Percentiles rank a stretch among this genome's conserved stretches.
Conservation (phyloP, 2,797 vertebrate species). For the Myotis daubentonii region DNA sequence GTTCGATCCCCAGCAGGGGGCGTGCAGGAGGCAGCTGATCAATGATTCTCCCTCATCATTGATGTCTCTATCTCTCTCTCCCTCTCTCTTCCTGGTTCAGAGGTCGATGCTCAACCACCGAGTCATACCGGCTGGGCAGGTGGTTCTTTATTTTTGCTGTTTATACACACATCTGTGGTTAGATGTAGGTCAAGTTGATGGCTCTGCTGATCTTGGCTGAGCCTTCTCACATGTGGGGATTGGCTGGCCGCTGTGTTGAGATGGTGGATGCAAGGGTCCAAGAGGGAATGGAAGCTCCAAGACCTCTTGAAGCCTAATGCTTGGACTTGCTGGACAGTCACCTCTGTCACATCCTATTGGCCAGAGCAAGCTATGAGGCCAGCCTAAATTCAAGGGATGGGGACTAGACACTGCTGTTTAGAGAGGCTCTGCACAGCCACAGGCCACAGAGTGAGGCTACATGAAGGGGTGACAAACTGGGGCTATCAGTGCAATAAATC, state of each 20-base stretch:
- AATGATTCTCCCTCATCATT: too few species aligned
- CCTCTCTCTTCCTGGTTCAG: too few species aligned
- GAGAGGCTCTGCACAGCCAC: not conserved
- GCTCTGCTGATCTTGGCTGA: not conserved
- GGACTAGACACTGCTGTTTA: not conserved
- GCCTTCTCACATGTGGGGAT: not conserved
- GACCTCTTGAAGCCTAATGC: not conserved
- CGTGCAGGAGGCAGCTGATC: too few species aligned
- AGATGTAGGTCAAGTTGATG: not conserved
- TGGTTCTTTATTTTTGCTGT: not conserved
- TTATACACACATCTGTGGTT: not conserved
- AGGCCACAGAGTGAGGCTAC: not conserved
- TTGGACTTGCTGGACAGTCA: not conserved
- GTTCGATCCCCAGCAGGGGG: too few species aligned
- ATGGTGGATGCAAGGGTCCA: not conserved
- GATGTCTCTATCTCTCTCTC: too few species aligned
- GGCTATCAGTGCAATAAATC: not conserved
- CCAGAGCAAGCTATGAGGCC: not conserved
- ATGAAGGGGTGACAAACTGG: not conserved
- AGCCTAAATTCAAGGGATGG: not conserved
- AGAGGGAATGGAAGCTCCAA: not conserved
- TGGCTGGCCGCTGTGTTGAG: not conserved
- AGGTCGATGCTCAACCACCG: too few species aligned
- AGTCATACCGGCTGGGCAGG: too few species aligned
- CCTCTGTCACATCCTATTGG: not conserved